These are phyloP conservation scores for Drosophila parvula DNA, from an alignment of 1,140 invertebrate species.

Conservation along the genomic window DNA sequence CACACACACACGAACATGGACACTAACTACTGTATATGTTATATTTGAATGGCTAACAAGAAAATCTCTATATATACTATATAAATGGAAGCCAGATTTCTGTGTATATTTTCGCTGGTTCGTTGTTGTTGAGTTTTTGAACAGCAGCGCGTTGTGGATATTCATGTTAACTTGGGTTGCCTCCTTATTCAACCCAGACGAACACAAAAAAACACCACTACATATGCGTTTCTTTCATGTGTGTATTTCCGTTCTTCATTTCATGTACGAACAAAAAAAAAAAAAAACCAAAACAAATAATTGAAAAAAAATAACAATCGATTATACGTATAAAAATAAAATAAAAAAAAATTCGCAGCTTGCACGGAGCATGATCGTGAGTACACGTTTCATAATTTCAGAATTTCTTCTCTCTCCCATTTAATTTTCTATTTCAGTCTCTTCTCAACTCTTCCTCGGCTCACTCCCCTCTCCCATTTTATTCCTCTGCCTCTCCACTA, in stretches of 20 bases:
- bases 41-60: slow-evolving; percentile 42
- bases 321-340: slow-evolving; percentile 39
- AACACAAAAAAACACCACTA: slow-evolving; percentile 18
- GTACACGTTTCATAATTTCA: slow-evolving; percentile 85
- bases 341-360: slow-evolving; percentile 86
- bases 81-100: slow-evolving; percentile 34
- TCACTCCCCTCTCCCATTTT: slow-evolving; percentile 20
- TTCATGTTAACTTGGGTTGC: slow-evolving; percentile 30
- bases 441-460: slow-evolving; percentile 31
- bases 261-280: slow-evolving; percentile 75
- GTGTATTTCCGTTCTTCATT: slow-evolving; percentile 75
- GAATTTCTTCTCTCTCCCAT: slow-evolving; percentile 48
- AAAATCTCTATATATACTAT: slow-evolving; percentile 1
- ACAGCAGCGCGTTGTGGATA: slow-evolving; percentile 37
- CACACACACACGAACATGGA: slow-evolving; percentile 31
- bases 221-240: slow-evolving; percentile 72
- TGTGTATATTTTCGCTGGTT: slow-evolving; percentile 43
- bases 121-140: slow-evolving; percentile 29
- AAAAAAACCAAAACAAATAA: slow-evolving; percentile 9
- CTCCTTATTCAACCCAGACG: slow-evolving; percentile 8
- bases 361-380: slow-evolving; percentile 93
- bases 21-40: slow-evolving; percentile 23
- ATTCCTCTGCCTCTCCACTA: slow-evolving; percentile 46
- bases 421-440: slow-evolving; percentile 55
- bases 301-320: slow-evolving; percentile 48